phyloP scores from a whole-genome alignment of 2,888 invertebrate genomes.

The Julus scanicus region DNA sequence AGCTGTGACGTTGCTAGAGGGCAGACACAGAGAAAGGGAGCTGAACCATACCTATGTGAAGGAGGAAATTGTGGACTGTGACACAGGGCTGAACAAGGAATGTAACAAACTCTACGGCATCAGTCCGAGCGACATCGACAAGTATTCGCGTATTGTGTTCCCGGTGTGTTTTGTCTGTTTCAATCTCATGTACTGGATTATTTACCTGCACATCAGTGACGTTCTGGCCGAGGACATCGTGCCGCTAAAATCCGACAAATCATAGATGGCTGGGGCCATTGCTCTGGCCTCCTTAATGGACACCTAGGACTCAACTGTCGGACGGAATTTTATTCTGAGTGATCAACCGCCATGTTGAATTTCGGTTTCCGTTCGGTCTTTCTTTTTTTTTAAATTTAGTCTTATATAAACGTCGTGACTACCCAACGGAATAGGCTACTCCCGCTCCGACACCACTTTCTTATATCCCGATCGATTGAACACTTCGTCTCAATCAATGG shows the following conservation, averaged over 20 bases:
- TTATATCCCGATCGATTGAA: neutral
- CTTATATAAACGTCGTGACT: neutral
- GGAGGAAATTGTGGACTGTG: slow-evolving; percentile 24
- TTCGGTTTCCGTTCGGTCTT: slow-evolving; percentile 23
- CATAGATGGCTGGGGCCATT: neutral
- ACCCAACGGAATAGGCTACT: neutral
- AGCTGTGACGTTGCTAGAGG: slow-evolving; percentile 73
- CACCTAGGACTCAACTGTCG: neutral
- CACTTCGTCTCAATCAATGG: neutral
- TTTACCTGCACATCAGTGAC: slow-evolving; percentile 95
- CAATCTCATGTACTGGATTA: slow-evolving; percentile 98
- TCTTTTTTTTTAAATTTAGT: neutral
- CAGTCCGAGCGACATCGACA: slow-evolving; percentile 98
- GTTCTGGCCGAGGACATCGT: slow-evolving; percentile 94
- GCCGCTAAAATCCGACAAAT: slow-evolving; percentile 71
- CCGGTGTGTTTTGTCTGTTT: slow-evolving; percentile 98
- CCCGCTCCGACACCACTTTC: neutral
- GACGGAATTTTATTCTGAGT: neutral
- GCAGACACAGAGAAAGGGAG: slow-evolving; percentile 22
- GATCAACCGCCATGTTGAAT: slow-evolving; percentile 31
- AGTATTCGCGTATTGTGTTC: slow-evolving; percentile 97
- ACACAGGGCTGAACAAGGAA: slow-evolving; percentile 75
- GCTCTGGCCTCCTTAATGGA: neutral
- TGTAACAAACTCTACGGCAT: slow-evolving; percentile 90
- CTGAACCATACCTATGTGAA: slow-evolving; percentile 43